Base-by-base conservation (phyloP, 35 echinoderm and acorn worm genomes). In the Patiria miniata region DNA sequence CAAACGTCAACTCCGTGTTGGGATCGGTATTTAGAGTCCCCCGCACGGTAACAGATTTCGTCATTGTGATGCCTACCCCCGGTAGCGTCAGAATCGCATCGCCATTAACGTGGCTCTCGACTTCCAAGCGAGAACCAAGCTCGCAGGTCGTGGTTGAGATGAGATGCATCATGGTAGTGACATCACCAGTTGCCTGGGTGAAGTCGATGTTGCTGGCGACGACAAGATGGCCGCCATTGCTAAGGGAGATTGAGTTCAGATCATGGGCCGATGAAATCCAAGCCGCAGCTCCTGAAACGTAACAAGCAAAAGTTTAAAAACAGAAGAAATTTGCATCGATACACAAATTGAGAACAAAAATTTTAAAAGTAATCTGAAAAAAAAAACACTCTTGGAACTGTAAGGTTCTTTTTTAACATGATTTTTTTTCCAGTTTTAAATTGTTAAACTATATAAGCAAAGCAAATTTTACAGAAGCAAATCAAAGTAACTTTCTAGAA, bases 201-300 rank as follows among this genome's bases (percentile, higher is more conserved):
- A 89, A 90, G 19, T 34, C 55, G 5, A 77, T 50, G 47, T 61
- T 55, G 16, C 68, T 59, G 33, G 78, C 77, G 16, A 96, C 69
- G 39, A 89, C 90, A 40, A 96, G 81, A 82, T 92, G 86, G 61
- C 82, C 76, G n/a, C 76, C 76, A 1, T 36, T 17, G 8, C 51
- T 44, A 7, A 96, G 40, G 39, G 34, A 36, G 26, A 96, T 85
- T 7, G 44, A 19, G 18, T 34, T 28, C 8, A 92, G 37, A 7
- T 22, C 23, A 30, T 39, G 14, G 68, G 26, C 39, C 18, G 85
- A 76, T 37, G 85, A 42, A 53, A 92, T 55, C 90, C 90, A 96
- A 16, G 90, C 89, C n/a, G 86, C 36, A 29, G 94, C 86, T 73
- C 90, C 90, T 89, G 82, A 42, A 86, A 51, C 12, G 4, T 47